These are phyloP conservation scores for Sinocyclocheilus maitianheensis DNA, from an alignment of 2,113 vertebrate genomes.

Conservation along the genomic window DNA sequence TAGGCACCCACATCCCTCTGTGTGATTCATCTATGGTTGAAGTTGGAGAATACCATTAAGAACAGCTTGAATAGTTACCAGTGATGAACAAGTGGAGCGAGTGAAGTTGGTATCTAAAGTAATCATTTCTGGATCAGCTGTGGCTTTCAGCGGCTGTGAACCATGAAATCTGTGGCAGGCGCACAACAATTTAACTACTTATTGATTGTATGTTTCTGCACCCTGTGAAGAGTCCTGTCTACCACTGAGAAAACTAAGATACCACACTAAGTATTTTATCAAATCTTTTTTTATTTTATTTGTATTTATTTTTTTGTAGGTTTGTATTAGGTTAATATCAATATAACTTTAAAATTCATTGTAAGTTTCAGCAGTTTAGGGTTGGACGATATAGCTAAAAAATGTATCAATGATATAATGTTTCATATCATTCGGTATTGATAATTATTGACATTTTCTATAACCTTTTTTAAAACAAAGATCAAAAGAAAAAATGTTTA, in stretches of 20 bases:
- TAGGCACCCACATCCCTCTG: background rate
- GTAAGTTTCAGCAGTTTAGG: too few species aligned
- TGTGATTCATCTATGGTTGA: background rate
- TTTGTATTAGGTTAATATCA: background rate
- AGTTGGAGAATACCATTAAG: constrained; percentile 51
- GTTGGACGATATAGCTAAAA: too few species aligned
- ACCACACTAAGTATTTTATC: background rate
- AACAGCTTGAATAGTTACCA: constrained; percentile 66
- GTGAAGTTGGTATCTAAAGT: constrained; percentile 69
- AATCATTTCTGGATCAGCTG: constrained; percentile 74
- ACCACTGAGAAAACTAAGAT: constrained; percentile 50
- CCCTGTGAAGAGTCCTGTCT: constrained; percentile 59
- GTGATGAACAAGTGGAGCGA: constrained; percentile 65
- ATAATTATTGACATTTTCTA: too few species aligned
- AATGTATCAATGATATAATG: too few species aligned
- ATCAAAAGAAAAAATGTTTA: too few species aligned
- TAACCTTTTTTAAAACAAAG: too few species aligned
- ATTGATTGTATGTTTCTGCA: constrained; percentile 72
- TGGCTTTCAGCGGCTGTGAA: constrained; percentile 64
- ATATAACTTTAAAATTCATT: background rate
- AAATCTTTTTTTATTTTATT: background rate
- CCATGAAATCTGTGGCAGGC: constrained; percentile 68
- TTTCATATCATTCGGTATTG: too few species aligned
- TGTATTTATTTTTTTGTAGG: too few species aligned
- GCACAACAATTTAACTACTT: constrained; percentile 71